phyloP scores from a whole-genome alignment of 2,113 vertebrate genomes.

The Egretta garzetta region DNA sequence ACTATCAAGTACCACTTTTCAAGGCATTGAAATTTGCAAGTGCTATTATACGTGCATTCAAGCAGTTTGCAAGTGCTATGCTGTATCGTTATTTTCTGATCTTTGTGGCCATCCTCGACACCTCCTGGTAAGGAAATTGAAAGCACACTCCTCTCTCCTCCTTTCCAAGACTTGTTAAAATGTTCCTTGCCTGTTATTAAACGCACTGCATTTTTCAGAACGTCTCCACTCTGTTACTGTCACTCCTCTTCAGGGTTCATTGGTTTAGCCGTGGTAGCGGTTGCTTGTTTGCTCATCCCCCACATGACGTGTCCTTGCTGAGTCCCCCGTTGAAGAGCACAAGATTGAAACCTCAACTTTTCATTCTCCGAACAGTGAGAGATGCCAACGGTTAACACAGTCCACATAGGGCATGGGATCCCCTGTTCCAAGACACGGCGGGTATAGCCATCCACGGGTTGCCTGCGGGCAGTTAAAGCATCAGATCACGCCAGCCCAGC shows the following conservation, averaged over 20 bases:
- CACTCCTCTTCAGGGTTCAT: conserved; percentile 56
- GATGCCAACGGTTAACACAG: conserved; percentile 53
- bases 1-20: conserved; percentile 86
- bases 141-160: conserved; percentile 45
- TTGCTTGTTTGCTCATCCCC: neutral
- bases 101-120: conserved; percentile 71
- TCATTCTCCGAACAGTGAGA: conserved; percentile 30
- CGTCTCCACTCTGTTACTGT: conserved; percentile 5
- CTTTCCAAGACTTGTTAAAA: conserved; percentile 52
- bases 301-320: neutral
- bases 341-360: conserved; percentile 33
- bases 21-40: conserved; percentile 95
- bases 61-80: conserved; percentile 88
- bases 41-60: conserved; percentile 91
- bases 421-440: conserved; percentile 34
- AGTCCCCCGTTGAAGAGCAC: conserved; percentile 44
- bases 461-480: conserved; percentile 68
- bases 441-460: conserved; percentile 38
- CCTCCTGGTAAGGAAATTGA: conserved; percentile 66
- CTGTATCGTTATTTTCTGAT: conserved; percentile 75
- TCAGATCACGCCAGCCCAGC: conserved; percentile 11
- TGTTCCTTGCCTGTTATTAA: conserved; percentile 1
- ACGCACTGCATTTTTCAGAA: conserved; percentile 32
- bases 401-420: conserved; percentile 3
- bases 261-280: neutral